Conservation (phyloP, 2,113 vertebrate genomes). For the Indicator maculatus region DNA sequence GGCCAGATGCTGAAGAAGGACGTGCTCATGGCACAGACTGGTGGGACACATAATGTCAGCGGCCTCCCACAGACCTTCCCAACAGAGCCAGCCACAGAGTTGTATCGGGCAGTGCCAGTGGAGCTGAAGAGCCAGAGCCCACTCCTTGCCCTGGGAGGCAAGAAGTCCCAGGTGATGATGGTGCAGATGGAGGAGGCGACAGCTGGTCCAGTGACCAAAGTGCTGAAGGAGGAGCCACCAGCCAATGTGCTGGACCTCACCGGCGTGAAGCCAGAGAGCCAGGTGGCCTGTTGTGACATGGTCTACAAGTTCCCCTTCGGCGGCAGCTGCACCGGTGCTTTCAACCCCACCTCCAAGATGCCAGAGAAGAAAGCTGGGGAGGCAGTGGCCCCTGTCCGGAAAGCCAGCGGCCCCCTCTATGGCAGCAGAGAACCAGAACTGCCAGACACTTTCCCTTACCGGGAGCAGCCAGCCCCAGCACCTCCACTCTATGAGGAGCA, state of each 20-base stretch:
- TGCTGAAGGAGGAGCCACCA: slow-evolving; percentile 85
- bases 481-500: slow-evolving; percentile 78
- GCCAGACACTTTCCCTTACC: slow-evolving; percentile 79
- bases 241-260: slow-evolving; percentile 91
- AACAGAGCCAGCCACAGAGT: slow-evolving; percentile 79
- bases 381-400: slow-evolving; percentile 31
- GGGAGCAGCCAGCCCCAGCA: slow-evolving; percentile 72
- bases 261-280: slow-evolving; percentile 89
- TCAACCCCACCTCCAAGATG: slow-evolving; percentile 83
- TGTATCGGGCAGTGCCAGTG: slow-evolving; percentile 82
- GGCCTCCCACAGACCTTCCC: slow-evolving; percentile 82
- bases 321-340: slow-evolving; percentile 87
- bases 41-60: slow-evolving; percentile 73
- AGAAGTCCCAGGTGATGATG: slow-evolving; percentile 92
- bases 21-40: slow-evolving; percentile 83
- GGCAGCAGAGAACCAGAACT: slow-evolving; percentile 79
- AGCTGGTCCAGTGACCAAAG: slow-evolving; percentile 84
- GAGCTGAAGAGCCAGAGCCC: slow-evolving; percentile 88
- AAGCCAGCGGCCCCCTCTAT: slow-evolving; percentile 71
- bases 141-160: slow-evolving; percentile 80
- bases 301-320: slow-evolving; percentile 97
- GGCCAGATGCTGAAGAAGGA: slow-evolving; percentile 92
- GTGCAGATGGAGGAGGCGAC: slow-evolving; percentile 89
- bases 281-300: slow-evolving; percentile 94
- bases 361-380: slow-evolving; percentile 80